phyloP scores from a whole-genome alignment of 1,140 invertebrate species.

The Lucilia cuprina region DNA sequence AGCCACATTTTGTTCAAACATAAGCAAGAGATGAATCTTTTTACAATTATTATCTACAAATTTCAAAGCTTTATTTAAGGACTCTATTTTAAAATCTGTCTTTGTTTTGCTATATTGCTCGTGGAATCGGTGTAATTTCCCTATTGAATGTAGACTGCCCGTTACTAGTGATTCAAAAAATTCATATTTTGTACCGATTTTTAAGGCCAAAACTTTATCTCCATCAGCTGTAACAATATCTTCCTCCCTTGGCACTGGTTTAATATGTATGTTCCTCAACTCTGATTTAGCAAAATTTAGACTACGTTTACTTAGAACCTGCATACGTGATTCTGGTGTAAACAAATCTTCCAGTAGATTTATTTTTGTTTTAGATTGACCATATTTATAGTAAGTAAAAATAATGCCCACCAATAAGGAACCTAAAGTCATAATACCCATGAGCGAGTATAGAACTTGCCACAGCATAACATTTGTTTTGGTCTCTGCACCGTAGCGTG shows the following conservation, averaged over 20 bases:
- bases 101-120: slow-evolving; percentile 3
- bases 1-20: slow-evolving; percentile 29
- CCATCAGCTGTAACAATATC: slow-evolving; percentile 15
- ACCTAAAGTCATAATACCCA: slow-evolving; percentile 30
- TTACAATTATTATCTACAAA: slow-evolving; percentile 21
- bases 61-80: slow-evolving; percentile 22
- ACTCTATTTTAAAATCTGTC: slow-evolving; percentile 17
- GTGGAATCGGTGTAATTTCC: slow-evolving; percentile 14
- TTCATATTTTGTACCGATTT: slow-evolving; percentile 9
- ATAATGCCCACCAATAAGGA: not conserved
- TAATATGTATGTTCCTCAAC: not conserved
- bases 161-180: not conserved
- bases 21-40: slow-evolving; percentile 19
- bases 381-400: slow-evolving; percentile 20
- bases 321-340: slow-evolving; percentile 2
- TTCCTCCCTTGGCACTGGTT: slow-evolving; percentile 4
- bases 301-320: slow-evolving; percentile 9
- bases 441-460: slow-evolving; percentile 4
- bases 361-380: not conserved
- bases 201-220: not conserved
- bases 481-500: slow-evolving; percentile 1
- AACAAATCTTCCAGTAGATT: not conserved
- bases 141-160: not conserved
- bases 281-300: slow-evolving; percentile 17
- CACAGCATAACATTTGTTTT: not conserved